A percentile compares a stretch with the other conserved stretches of the same genome.
Evolutionary conservation across 2,113 vertebrate species (phyloP).

Genomic region (Corythaeola cristata): DNA sequence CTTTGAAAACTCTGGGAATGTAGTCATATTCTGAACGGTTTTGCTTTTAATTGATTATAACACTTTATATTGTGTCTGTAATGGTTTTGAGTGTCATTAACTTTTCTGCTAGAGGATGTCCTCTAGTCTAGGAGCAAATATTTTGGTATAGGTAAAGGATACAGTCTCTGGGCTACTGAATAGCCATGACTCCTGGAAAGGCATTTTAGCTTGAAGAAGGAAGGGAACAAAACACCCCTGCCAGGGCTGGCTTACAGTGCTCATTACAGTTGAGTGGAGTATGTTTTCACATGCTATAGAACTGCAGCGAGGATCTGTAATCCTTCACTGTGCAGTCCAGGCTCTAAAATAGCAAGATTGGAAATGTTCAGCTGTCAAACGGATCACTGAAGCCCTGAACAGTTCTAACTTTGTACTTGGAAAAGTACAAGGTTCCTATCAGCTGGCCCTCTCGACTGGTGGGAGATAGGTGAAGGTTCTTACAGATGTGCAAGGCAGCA

Average conservation of each 20-base stretch:
- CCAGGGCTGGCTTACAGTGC: background rate
- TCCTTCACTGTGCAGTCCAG: background rate
- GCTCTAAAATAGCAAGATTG: background rate
- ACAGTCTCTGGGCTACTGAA: background rate
- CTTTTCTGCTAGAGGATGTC: background rate
- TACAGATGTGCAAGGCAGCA: background rate
- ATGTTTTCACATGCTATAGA: rapidly evolving
- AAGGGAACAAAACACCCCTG: background rate
- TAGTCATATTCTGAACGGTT: background rate
- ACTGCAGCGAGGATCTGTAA: background rate
- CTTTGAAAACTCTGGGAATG: background rate
- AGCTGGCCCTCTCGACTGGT: rapidly evolving
- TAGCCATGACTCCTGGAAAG: background rate
- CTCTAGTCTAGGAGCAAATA: background rate
- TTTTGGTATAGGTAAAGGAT: rapidly evolving
- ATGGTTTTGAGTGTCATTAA: background rate
- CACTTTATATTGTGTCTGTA: background rate
- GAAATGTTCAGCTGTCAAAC: background rate
- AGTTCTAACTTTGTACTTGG: background rate
- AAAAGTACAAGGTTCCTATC: too few species aligned
- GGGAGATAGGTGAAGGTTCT: rapidly evolving
- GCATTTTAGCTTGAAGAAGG: background rate
- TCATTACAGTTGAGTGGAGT: background rate
- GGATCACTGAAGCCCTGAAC: background rate
- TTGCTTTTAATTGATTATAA: background rate